Conservation (phyloP, 2,797 vertebrate species). For the Myotis daubentonii region DNA sequence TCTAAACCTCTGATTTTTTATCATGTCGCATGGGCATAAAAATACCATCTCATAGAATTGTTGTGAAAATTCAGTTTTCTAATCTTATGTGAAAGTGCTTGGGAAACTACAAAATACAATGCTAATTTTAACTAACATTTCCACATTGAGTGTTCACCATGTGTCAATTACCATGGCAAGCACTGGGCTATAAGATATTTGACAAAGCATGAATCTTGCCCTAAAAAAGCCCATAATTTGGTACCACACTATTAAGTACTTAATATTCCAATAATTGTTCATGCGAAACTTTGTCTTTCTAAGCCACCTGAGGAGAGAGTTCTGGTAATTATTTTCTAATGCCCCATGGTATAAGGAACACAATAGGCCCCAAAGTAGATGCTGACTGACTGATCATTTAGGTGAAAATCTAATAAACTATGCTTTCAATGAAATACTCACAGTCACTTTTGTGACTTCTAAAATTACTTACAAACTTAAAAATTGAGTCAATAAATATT, state of each 20-base stretch:
- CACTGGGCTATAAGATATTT: background rate
- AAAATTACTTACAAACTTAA: constrained; percentile 35
- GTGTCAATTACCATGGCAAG: background rate
- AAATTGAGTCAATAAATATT: constrained; percentile 16
- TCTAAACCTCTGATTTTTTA: background rate
- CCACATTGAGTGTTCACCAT: background rate
- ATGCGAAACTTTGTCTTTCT: background rate
- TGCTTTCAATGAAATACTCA: background rate
- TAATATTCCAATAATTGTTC: background rate
- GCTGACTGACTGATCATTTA: background rate
- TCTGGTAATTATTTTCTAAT: constrained; percentile 25
- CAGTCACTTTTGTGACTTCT: background rate
- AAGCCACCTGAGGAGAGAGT: background rate
- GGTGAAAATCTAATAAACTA: background rate
- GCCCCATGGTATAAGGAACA: background rate
- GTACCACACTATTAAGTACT: background rate
- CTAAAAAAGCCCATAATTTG: background rate
- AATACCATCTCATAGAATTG: background rate
- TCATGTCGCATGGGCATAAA: background rate
- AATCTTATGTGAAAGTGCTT: background rate
- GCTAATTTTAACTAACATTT: background rate
- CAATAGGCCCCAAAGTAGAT: background rate
- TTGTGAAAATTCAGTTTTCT: background rate
- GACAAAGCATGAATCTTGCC: background rate
- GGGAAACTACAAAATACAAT: background rate